Base-by-base conservation (phyloP, 2,888 invertebrate species). In the Steinernema hermaphroditum region DNA sequence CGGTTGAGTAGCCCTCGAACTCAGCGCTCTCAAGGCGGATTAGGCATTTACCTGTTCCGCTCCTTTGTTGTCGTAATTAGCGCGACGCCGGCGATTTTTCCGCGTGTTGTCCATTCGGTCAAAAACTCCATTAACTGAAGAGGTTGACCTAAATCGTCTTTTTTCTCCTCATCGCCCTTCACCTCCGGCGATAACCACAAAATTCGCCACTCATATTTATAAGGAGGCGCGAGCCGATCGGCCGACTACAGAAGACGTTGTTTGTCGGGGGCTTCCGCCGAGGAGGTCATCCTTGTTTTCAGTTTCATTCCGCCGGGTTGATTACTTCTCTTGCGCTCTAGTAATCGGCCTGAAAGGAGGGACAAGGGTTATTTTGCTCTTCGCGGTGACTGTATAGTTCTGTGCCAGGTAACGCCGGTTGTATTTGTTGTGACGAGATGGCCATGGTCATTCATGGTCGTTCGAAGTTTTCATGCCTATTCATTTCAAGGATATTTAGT, bases 71-170 rank as follows among this genome's bases (percentile, higher is more conserved):
- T 14, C 62, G 32, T 62, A 62, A 62, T 62, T 62, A 32, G 62
- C 62, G 62, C 62, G 62, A 32, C 62, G 32, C 22, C n/a, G 46
- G 4, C 9, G 9, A 46, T 46, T 46, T 46, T 46, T 46, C n/a
- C 22, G 46, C 22, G 2, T 19, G 46, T 37, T 37, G 37, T 37
- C 37, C 37, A 37, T 12, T 12, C 4, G 9, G 22, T 27, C 62
- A 62, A 62, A 62, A 62, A 62, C 62, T 62, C 62, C 29, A 62
- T 62, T 62, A 29, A 62, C 16, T 62, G 62, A 62, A 62, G 62
- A 62, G 62, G 62, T 62, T 62, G 62, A 62, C 62, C 62, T n/a
- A 62, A 34, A 62, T 62, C 62, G 62, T 62, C 62, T 62, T 62
- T 62, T 62, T 62, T 8, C 62, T 29, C 34, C 46, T 46, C n/a